Evolutionary conservation across 2,113 vertebrate genomes (phyloP), one percentile per base, ranked within the genome.

Genomic region (Terrapene triunguis): DNA sequence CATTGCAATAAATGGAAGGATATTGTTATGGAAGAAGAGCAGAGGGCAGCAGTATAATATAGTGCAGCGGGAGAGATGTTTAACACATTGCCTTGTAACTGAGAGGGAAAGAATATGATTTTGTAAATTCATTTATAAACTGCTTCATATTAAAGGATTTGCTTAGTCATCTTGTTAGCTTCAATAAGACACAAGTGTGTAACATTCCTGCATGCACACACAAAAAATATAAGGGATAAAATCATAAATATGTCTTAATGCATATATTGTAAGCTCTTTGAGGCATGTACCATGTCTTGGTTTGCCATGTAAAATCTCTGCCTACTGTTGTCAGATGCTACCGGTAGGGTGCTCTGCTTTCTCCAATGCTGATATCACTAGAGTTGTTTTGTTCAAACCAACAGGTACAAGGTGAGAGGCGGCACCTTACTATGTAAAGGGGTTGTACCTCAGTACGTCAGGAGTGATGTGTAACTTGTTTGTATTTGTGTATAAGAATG

Each of bases 251-350:
- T n/a, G 13, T 72, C 53, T 44, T 14, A n/a, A 42, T 5, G 10
- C 1, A 2, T 54, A 57, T 0, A 0, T 2, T 1, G 29, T 13
- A 27, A 80, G 9, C 11, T 47, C 11, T 4, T 9, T 57, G 57
- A 72, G 13, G 42, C 22, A 44, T 42, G 72, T 21, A 42, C 19
- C 38, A 74, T 25, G 21, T 12, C 12, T 14, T 29, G 42, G 11
- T 22, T 44, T 42, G 42, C 74, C 24, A 78, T 29, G 42, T 47
- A 27, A 78, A 47, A 78, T 76, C 24, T 47, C 74, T 47, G n/a
- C 42, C 25, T 44, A 38, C 38, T 38, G 38, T 38, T 38, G 38
- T 38, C 38, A 38, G 38, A 38, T 38, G 38, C 38, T 38, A 38
- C 38, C 38, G 38, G 38, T 38, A 38, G 38, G 38, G 38, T 38